Percentiles rank a stretch among this genome's conserved stretches.
phyloP scores from a whole-genome alignment of 1,140 invertebrate genomes.

The Lerema accius region DNA sequence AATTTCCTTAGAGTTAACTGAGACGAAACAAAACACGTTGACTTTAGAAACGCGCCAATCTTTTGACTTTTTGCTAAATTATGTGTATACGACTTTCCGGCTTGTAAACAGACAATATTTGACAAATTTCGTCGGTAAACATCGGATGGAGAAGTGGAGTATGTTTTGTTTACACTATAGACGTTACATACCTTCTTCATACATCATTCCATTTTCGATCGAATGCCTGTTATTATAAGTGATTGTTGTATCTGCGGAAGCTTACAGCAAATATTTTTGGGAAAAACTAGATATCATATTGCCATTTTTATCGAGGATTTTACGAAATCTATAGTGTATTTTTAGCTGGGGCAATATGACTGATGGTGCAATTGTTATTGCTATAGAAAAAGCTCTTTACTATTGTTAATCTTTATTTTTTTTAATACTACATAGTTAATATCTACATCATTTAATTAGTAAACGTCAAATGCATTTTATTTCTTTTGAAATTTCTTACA shows the following conservation, averaged over 20 bases:
- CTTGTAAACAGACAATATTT: constrained; percentile 27
- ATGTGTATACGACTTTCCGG: constrained; percentile 20
- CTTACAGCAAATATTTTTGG: background rate
- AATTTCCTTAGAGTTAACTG: too few species aligned
- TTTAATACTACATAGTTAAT: background rate
- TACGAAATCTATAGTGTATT: too few species aligned
- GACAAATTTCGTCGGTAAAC: constrained; percentile 25
- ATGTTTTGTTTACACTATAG: constrained; percentile 22
- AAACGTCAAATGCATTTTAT: background rate
- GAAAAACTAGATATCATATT: too few species aligned
- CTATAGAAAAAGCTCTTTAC: too few species aligned
- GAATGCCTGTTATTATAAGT: constrained; percentile 4
- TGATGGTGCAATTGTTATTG: too few species aligned
- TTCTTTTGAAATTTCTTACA: background rate
- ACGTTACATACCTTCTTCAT: constrained; percentile 18
- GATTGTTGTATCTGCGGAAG: too few species aligned
- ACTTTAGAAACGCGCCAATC: constrained; percentile 7
- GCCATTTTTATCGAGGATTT: too few species aligned
- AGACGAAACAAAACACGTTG: too few species aligned
- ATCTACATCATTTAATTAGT: background rate
- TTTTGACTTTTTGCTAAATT: constrained; percentile 9
- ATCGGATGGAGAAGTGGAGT: constrained; percentile 14
- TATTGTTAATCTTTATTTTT: too few species aligned
- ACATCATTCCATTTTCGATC: constrained; percentile 15
- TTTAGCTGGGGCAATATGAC: too few species aligned